Evolutionary conservation across 2,888 invertebrate genomes (phyloP).

Genomic region (Frankliniella intonsa): DNA sequence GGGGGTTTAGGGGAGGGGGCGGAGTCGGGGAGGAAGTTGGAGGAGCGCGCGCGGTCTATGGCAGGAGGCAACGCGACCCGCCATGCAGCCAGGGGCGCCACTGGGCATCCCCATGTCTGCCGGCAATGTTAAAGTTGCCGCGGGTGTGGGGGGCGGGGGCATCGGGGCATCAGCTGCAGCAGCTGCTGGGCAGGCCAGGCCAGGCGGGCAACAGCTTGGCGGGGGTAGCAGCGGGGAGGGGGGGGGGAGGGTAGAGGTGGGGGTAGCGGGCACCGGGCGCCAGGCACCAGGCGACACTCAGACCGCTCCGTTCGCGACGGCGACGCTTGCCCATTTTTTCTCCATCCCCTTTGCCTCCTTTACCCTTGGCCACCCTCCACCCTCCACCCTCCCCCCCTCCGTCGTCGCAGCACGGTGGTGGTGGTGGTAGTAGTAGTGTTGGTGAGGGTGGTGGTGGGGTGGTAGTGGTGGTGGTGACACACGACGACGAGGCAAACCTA

Average conservation of each 20-base stretch:
- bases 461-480: not conserved
- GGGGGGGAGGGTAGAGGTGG: no score
- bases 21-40: not conserved
- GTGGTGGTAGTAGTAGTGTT: no score
- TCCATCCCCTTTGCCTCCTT: no score
- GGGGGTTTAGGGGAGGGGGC: not conserved
- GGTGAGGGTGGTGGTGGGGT: no score
- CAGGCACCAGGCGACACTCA: no score
- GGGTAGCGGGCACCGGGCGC: no score
- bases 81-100: no score
- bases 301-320: no score
- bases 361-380: constrained; percentile 35
- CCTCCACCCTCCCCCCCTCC: constrained; percentile 35
- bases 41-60: not conserved
- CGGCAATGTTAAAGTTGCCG: not conserved
- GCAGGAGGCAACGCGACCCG: not conserved
- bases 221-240: no score
- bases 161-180: constrained; percentile 3
- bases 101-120: not conserved
- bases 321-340: no score
- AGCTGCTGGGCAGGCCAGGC: constrained; percentile 15
- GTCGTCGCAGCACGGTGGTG: no score
- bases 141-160: not conserved
- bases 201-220: constrained; percentile 34
- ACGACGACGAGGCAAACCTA: not conserved